phyloP scores from a whole-genome alignment of 2,888 invertebrate species.

The Eupsilia transversa region DNA sequence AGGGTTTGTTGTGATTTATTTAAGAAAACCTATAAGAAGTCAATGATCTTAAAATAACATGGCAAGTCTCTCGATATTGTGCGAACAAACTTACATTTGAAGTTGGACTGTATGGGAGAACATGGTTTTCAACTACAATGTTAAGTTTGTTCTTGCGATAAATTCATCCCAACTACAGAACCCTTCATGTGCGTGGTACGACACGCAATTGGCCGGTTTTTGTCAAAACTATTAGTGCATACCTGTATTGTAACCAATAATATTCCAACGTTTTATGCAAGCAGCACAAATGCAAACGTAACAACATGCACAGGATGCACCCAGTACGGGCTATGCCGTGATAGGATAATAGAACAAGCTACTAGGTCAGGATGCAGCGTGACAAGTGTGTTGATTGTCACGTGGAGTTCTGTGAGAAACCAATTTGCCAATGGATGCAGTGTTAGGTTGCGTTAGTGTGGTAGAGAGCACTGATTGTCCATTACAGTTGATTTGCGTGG shows the following conservation, averaged over 20 bases:
- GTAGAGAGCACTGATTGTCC: constrained; percentile 25
- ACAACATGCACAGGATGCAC: constrained; percentile 42
- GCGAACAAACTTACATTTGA: too few relatives aligned
- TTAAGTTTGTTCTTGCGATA: too few relatives aligned
- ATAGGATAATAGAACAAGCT: constrained; percentile 56
- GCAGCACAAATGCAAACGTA: constrained; percentile 4
- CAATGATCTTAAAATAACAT: too few relatives aligned
- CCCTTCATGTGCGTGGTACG: too few relatives aligned
- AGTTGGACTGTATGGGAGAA: too few relatives aligned
- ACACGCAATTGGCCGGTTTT: too few relatives aligned
- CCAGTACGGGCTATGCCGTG: constrained; percentile 34
- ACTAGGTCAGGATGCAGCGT: constrained; percentile 57
- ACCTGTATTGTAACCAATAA: not conserved
- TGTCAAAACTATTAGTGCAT: not conserved
- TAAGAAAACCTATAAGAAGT: too few relatives aligned
- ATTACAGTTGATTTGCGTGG: constrained; percentile 32
- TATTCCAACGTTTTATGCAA: not conserved
- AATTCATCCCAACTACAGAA: too few relatives aligned
- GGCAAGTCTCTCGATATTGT: too few relatives aligned
- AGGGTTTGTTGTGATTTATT: too few relatives aligned
- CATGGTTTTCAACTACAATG: too few relatives aligned
- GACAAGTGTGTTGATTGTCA: constrained; percentile 33
- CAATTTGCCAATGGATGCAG: constrained; percentile 56
- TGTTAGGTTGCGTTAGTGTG: constrained; percentile 21
- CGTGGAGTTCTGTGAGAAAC: constrained; percentile 52